Base-by-base conservation (phyloP, 1,140 invertebrate species). In the Phymorhynchus buccinoides region DNA sequence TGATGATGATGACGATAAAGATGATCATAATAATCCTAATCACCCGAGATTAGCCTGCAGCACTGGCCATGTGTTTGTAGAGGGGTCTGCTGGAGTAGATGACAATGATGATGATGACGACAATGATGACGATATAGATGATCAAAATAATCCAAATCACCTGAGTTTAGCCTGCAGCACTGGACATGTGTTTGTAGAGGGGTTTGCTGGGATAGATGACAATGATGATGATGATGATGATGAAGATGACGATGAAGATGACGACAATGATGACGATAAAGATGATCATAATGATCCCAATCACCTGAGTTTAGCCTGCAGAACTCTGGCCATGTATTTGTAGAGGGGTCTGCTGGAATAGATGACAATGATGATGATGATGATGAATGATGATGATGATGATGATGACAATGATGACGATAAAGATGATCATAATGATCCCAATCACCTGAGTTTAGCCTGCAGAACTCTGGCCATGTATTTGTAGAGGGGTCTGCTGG, bases 301-400 rank as follows among this genome's bases (percentile, higher is more conserved):
- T n/a, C n/a, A n/a, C n/a, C n/a, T n/a, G n/a, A n/a, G n/a, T n/a
- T n/a, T n/a, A 81, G 94, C 94, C 80, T 96, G 94, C 4, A 99
- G 93, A 44, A 97, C 95, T 87, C 98, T 94, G 91, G 99, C 97
- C 94, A 99, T 96, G 89, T 96, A 95, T 94, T 99, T 99, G 93
- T 96, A 96, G 89, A 97, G 98, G 0, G 98, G 98, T 41, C 98
- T 93, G 0, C 97, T 98, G 0, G 97, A 98, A 90, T 96, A 99
- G 93, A 98, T 99, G 0, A 98, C 98, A 99, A 91, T 99, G 99
- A 92, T 99, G 97, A 77, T 96, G n/a, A n/a, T n/a, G n/a, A n/a
- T n/a, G n/a, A n/a, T n/a, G n/a, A n/a, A n/a, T n/a, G n/a, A n/a
- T n/a, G n/a, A n/a, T n/a, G n/a, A n/a, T n/a, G n/a, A n/a, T n/a